These are phyloP conservation scores for Acyrthosiphon pisum DNA, from an alignment of 1,140 invertebrate genomes.

Conservation along the genomic window DNA sequence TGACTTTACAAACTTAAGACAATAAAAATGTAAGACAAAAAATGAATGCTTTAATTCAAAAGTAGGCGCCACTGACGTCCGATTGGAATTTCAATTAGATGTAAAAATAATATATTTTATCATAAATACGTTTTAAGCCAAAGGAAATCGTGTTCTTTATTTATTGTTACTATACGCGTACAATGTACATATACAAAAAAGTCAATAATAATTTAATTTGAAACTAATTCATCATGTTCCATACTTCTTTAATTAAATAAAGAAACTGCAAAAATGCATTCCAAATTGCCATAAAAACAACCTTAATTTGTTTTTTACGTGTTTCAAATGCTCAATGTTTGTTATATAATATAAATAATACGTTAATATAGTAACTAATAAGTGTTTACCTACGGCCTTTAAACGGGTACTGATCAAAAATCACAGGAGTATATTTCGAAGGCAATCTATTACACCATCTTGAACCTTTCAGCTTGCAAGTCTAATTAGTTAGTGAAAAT, in stretches of 20 bases:
- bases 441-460: background rate
- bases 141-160: background rate
- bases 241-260: background rate
- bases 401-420: background rate
- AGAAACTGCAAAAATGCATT: background rate
- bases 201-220: background rate
- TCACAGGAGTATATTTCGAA: background rate
- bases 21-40: background rate
- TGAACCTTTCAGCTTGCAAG: background rate
- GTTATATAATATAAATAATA: constrained; percentile 7
- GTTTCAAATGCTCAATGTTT: background rate
- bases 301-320: background rate
- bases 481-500: background rate
- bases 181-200: background rate
- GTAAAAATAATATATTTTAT: background rate
- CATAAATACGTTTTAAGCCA: background rate
- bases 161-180: background rate
- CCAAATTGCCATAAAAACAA: background rate
- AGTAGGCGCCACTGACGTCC: background rate
- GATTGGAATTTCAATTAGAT: background rate
- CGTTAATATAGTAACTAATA: background rate
- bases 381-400: background rate
- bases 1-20: background rate
- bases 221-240: background rate
- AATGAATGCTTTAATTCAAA: background rate